These are phyloP conservation scores for Drosophila trapezifrons DNA, from an alignment of 1,140 invertebrate species.

Conservation along the genomic window DNA sequence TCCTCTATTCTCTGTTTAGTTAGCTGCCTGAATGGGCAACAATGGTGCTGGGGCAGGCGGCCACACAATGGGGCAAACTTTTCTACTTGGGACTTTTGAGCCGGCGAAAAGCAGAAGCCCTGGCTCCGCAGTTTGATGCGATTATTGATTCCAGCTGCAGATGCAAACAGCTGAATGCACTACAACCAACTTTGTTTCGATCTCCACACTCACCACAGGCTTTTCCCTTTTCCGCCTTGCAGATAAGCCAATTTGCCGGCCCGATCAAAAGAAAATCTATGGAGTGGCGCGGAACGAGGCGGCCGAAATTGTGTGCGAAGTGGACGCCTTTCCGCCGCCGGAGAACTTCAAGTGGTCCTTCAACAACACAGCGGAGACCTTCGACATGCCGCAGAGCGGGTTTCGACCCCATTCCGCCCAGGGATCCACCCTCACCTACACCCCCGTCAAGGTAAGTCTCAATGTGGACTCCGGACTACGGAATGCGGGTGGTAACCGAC, in stretches of 20 bases:
- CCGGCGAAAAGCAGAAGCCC: conserved; percentile 38
- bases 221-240: conserved; percentile 17
- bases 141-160: conserved; percentile 68
- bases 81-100: conserved; percentile 65
- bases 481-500: conserved; percentile 6
- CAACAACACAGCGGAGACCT: conserved; percentile 93
- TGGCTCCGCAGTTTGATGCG: conserved; percentile 46
- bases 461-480: not conserved
- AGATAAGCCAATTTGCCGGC: conserved; percentile 94
- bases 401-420: conserved; percentile 85
- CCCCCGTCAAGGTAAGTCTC: conserved; percentile 87
- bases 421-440: conserved; percentile 91
- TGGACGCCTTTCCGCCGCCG: conserved; percentile 93
- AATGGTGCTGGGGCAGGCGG: conserved; percentile 4
- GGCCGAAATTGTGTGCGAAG: conserved; percentile 91
- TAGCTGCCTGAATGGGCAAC: conserved; percentile 59
- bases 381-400: conserved; percentile 88
- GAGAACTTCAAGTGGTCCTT: conserved; percentile 94
- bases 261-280: conserved; percentile 91
- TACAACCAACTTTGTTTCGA: conserved; percentile 57
- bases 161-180: conserved; percentile 73
- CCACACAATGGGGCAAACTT: conserved; percentile 50
- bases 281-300: conserved; percentile 93
- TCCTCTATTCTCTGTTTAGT: conserved; percentile 52
- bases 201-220: conserved; percentile 14